Evolutionary conservation across 35 echinoderm and acorn worm genomes (phyloP).

Genomic region (Apostichopus parvimensis): DNA sequence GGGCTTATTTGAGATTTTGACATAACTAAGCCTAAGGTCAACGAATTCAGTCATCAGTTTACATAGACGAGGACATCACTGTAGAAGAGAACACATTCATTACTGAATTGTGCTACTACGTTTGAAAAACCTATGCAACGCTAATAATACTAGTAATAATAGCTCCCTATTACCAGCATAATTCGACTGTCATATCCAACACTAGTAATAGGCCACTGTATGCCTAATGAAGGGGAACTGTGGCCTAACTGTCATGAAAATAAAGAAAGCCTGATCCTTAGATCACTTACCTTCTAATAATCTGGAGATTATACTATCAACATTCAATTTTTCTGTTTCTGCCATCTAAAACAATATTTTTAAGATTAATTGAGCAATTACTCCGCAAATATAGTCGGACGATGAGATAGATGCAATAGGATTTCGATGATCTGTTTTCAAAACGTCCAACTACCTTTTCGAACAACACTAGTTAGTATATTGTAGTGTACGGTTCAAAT

Average conservation of each 20-base stretch:
- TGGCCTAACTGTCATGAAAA: neutral
- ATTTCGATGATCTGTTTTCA: neutral
- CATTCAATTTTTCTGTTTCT: constrained; percentile 56
- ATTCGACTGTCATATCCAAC: no score
- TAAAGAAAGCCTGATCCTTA: neutral
- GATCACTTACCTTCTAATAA: constrained; percentile 56
- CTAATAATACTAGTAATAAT: no score
- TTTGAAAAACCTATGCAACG: no score
- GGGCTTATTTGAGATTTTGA: no score
- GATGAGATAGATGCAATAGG: neutral
- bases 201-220: no score
- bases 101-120: no score
- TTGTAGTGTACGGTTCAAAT: neutral
- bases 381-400: neutral
- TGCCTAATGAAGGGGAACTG: no score
- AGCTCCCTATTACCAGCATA: no score
- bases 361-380: neutral
- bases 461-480: neutral
- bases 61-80: no score
- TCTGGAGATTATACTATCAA: constrained; percentile 49
- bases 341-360: constrained; percentile 36
- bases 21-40: no score
- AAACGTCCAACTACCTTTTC: neutral
- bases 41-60: no score
- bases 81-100: no score